Base-by-base conservation (phyloP, 2,113 vertebrate genomes). In the Ictalurus furcatus region DNA sequence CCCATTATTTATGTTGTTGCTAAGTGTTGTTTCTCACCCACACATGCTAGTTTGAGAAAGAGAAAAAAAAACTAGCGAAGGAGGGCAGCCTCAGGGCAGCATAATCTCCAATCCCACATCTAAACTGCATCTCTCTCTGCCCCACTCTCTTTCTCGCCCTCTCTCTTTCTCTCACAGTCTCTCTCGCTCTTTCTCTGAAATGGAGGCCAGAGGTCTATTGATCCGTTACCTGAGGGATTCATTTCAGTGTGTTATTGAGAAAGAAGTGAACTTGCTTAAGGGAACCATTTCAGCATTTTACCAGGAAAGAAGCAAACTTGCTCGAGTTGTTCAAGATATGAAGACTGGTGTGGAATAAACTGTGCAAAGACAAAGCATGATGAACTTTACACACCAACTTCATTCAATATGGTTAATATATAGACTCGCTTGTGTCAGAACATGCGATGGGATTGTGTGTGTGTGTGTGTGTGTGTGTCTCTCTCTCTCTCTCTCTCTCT, bases 71-170 rank as follows among this genome's bases (percentile, higher is more conserved):
- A 34, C 40, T 14, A 76, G 34, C 54, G n/a, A 52, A 67, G 74
- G 30, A 84, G 23, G 52, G 54, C 86, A 79, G 89, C 86, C 89
- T 48, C 40, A 71, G 84, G 86, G 88, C 84, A 89, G 74, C 34
- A 69, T 28, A 74, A 80, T 79, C 73, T 85, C 61, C 84, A 85
- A 67, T 85, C 69, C 34, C 59, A 80, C 69, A 73, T 84, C 81
- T 76, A 73, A 76, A 5, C 56, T 79, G 54, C 54, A 56, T 63
- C 58, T 61, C 34, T 63, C 44, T 16, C 74, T 56, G 65, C 48
- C 48, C 71, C 52, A 71, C 61, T 67, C 40, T 67, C 76, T 87
- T 37, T 84, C 65, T 58, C 52, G 74, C 67, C 74, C 80, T 83
- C 87, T 44, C 52, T 30, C 14, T 44, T 52, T 30, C 2, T 48